These are phyloP conservation scores for Zoanthus gigantus DNA, from an alignment of 92 coral and sea anemone genomes.

Conservation along the genomic window DNA sequence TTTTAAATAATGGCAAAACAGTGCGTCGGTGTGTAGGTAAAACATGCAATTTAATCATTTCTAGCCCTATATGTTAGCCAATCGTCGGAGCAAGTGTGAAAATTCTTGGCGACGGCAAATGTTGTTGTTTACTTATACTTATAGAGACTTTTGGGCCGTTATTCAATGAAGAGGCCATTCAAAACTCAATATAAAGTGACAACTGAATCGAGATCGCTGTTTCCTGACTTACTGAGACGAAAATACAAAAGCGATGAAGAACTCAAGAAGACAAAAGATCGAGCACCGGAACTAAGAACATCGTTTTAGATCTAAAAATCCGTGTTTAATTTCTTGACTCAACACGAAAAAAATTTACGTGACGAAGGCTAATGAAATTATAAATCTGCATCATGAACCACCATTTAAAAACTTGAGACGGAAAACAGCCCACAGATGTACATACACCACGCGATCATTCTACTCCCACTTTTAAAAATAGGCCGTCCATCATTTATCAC, in stretches of 20 bases:
- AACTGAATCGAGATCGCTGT: background rate
- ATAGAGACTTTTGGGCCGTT: background rate
- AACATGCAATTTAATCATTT: no score
- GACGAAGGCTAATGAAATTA: background rate
- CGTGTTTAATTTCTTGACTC: no score
- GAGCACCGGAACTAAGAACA: background rate
- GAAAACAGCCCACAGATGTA: constrained; percentile 7
- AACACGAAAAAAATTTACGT: background rate
- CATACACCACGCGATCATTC: constrained; percentile 4
- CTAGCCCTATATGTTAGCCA: no score
- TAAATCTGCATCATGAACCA: background rate
- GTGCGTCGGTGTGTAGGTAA: no score
- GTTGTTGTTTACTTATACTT: background rate
- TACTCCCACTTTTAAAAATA: background rate
- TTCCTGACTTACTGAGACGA: background rate
- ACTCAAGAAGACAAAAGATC: background rate
- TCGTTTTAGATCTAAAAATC: no score
- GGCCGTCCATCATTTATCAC: background rate
- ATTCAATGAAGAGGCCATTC: background rate
- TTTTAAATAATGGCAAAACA: no score
- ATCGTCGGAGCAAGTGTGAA: no score
- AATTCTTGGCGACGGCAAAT: constrained; percentile 17
- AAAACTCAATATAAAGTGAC: background rate
- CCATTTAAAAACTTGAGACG: background rate
- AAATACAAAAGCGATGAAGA: background rate